Conservation (phyloP, 2,888 invertebrate genomes). For the Vanessa cardui region DNA sequence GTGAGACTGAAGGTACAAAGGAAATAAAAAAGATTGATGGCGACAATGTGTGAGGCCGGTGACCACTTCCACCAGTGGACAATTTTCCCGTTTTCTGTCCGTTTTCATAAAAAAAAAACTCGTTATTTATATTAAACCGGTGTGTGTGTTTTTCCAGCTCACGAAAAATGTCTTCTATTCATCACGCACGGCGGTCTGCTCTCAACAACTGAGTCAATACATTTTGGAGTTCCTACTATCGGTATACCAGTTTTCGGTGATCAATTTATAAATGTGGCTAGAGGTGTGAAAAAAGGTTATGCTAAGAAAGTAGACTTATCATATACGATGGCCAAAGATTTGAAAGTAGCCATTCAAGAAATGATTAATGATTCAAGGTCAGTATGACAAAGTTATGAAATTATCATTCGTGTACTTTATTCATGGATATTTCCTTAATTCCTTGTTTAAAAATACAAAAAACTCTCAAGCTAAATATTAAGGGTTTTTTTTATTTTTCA, state of each 20-base stretch:
- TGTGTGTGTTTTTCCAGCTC: constrained; percentile 62
- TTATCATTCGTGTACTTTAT: too few relatives aligned
- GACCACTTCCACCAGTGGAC: too few relatives aligned
- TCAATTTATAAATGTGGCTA: constrained; percentile 58
- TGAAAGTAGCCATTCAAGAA: constrained; percentile 50
- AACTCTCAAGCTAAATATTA: too few relatives aligned
- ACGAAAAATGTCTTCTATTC: constrained; percentile 63
- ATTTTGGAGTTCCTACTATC: constrained; percentile 61
- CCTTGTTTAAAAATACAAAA: too few relatives aligned
- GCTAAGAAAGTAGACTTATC: constrained; percentile 50
- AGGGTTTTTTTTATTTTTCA: constrained; percentile 33
- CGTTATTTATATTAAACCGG: too few relatives aligned
- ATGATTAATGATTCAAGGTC: constrained; percentile 50
- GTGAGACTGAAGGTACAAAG: too few relatives aligned
- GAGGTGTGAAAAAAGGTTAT: constrained; percentile 55
- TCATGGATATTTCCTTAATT: too few relatives aligned
- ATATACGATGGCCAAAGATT: constrained; percentile 45
- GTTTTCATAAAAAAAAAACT: too few relatives aligned
- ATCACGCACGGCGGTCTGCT: constrained; percentile 70
- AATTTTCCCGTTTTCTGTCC: too few relatives aligned
- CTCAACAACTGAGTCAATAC: constrained; percentile 59
- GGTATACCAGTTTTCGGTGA: constrained; percentile 66
- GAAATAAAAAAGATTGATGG: too few relatives aligned
- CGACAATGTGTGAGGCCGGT: too few relatives aligned
- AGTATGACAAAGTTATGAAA: too few relatives aligned